Conservation (phyloP, 2,888 invertebrate genomes). For the Altica lythri region DNA sequence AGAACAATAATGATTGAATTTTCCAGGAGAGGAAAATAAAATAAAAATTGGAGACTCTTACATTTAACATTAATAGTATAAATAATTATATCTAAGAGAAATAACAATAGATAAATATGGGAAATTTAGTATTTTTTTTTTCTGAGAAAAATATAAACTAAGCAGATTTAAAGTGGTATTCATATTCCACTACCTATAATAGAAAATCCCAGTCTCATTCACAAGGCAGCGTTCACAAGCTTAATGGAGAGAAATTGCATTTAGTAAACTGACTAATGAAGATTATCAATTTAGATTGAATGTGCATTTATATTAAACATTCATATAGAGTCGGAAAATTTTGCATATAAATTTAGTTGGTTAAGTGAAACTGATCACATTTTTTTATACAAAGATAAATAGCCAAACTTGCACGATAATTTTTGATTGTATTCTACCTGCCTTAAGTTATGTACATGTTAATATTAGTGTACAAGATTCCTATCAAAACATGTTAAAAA, state of each 20-base stretch:
- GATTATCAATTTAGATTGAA: too few relatives aligned
- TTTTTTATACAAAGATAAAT: too few relatives aligned
- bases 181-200: slow-evolving; percentile 37
- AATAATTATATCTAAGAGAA: slow-evolving; percentile 33
- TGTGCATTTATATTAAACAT: too few relatives aligned
- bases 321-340: too few relatives aligned
- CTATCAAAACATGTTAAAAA: slow-evolving; percentile 16
- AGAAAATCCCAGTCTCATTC: slow-evolving; percentile 54
- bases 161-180: slow-evolving; percentile 33
- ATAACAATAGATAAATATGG: slow-evolving; percentile 34
- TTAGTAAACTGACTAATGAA: too few relatives aligned
- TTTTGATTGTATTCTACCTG: slow-evolving; percentile 9
- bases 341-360: too few relatives aligned
- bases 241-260: too few relatives aligned
- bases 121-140: slow-evolving; percentile 31
- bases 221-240: slow-evolving; percentile 53
- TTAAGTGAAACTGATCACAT: too few relatives aligned
- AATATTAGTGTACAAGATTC: slow-evolving; percentile 17
- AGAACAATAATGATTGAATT: slow-evolving; percentile 32
- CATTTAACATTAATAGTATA: slow-evolving; percentile 33
- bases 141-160: slow-evolving; percentile 37
- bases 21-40: slow-evolving; percentile 19
- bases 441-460: slow-evolving; percentile 22
- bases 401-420: too few relatives aligned
- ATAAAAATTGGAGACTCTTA: slow-evolving; percentile 8